phyloP scores from a whole-genome alignment of 2,113 vertebrate genomes.

The Erythrolamprus reginae region DNA sequence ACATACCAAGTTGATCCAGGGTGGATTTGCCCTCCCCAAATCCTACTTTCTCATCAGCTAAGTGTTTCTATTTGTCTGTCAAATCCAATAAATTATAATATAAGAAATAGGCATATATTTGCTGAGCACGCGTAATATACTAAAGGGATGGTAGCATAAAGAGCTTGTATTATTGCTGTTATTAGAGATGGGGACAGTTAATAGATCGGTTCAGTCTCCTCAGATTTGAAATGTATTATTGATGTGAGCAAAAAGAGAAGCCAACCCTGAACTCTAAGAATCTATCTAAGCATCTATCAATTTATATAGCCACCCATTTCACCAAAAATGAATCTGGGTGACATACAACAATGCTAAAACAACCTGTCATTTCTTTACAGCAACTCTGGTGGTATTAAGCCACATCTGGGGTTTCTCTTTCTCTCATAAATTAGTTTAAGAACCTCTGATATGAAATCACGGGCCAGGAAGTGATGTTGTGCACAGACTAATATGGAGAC shows the following conservation, averaged over 20 bases:
- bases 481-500: neutral
- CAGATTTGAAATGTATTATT: neutral
- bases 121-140: neutral
- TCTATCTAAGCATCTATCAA: too few species aligned
- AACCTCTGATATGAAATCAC: neutral
- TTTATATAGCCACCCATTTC: too few species aligned
- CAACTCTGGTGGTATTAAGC: neutral
- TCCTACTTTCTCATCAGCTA: neutral
- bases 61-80: neutral
- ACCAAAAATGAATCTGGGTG: too few species aligned
- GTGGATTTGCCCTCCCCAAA: neutral
- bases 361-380: neutral
- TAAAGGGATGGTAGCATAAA: neutral
- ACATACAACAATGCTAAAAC: neutral
- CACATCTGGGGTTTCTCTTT: neutral
- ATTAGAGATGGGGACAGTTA: neutral
- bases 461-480: neutral
- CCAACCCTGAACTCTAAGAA: neutral
- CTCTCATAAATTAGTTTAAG: neutral
- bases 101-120: neutral
- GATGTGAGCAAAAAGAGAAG: neutral
- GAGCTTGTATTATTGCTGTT: neutral
- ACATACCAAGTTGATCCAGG: neutral
- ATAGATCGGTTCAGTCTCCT: neutral
- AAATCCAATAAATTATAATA: neutral